Conservation (phyloP, 2,797 vertebrate genomes). For the Chelon auratus region DNA sequence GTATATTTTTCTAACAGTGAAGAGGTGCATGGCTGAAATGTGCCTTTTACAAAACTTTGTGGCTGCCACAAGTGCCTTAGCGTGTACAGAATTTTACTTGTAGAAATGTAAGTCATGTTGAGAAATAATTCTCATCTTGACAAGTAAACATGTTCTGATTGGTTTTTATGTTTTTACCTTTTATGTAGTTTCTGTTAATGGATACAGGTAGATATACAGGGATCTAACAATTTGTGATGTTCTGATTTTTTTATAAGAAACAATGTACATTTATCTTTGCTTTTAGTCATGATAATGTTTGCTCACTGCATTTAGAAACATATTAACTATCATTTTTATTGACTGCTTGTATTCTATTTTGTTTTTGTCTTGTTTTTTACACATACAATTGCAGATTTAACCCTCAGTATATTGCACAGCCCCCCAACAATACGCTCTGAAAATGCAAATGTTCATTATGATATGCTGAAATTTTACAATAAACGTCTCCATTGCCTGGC, state of each 20-base stretch:
- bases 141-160: slow-evolving; percentile 9
- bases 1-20: slow-evolving; percentile 21
- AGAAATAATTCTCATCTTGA: slow-evolving; percentile 13
- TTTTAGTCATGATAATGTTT: neutral
- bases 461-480: slow-evolving; percentile 75
- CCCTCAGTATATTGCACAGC: slow-evolving; percentile 61
- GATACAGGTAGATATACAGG: slow-evolving; percentile 17
- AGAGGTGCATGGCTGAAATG: slow-evolving; percentile 27
- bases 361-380: neutral
- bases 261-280: slow-evolving; percentile 30
- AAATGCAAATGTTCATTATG: slow-evolving; percentile 43
- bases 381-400: slow-evolving; percentile 32
- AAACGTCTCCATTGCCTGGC: slow-evolving; percentile 54
- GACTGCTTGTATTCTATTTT: neutral
- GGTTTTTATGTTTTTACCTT: slow-evolving; percentile 13
- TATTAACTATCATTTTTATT: slow-evolving; percentile 11
- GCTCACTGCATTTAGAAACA: slow-evolving; percentile 21
- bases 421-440: slow-evolving; percentile 15
- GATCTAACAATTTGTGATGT: slow-evolving; percentile 26
- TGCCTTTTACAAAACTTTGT: slow-evolving; percentile 64
- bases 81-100: slow-evolving; percentile 67
- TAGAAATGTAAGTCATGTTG: slow-evolving; percentile 36
- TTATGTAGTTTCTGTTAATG: slow-evolving; percentile 22
- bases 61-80: slow-evolving; percentile 84
- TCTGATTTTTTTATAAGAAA: slow-evolving; percentile 33